Evolutionary conservation across 1,140 invertebrate species (phyloP).

Genomic region (Dryas iulia): DNA sequence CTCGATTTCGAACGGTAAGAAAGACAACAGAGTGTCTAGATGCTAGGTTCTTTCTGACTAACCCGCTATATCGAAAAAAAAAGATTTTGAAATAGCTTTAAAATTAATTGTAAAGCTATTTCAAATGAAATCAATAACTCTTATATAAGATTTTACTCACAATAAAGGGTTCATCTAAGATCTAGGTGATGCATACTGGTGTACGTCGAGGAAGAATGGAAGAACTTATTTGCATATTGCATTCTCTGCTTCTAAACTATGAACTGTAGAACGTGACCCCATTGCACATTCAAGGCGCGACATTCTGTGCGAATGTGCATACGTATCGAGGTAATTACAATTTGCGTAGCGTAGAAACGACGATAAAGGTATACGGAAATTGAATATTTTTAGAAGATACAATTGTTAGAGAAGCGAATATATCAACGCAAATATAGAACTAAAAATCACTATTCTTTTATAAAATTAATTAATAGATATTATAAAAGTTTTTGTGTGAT

Average conservation of each 20-base stretch:
- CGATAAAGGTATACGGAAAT: not conserved
- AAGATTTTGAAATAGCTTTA: not conserved
- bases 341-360: not conserved
- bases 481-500: no score
- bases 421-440: no score
- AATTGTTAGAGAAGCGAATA: no score
- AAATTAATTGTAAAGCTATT: not conserved
- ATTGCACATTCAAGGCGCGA: conserved; percentile 5
- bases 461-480: no score
- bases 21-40: no score
- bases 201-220: conserved; percentile 2
- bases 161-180: not conserved
- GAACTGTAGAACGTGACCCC: not conserved
- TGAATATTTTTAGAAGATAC: no score
- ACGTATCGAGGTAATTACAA: not conserved
- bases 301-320: not conserved
- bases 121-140: not conserved
- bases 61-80: no score
- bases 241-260: conserved; percentile 7
- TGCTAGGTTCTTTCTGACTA: no score
- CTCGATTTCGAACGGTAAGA: no score
- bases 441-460: no score
- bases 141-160: not conserved
- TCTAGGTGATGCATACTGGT: not conserved
- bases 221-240: conserved; percentile 10